These are phyloP conservation scores for Sceliomorpha sp. DNA, from an alignment of 2,888 invertebrate species.

Conservation along the genomic window DNA sequence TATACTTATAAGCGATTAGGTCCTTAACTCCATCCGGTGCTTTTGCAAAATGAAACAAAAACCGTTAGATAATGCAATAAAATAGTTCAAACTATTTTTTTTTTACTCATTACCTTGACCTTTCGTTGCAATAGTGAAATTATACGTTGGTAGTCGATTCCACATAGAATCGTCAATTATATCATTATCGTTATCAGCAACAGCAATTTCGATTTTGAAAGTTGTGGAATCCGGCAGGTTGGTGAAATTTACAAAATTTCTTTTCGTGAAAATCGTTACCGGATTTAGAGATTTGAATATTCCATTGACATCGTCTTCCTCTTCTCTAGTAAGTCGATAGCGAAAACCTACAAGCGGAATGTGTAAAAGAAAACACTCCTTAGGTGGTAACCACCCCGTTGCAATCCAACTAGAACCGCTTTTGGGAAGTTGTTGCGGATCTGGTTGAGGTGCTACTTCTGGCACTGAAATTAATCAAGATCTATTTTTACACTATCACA, in stretches of 20 bases:
- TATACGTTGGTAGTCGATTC: slow-evolving; percentile 24
- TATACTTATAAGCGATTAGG: too few species aligned
- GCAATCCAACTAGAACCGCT: slow-evolving; percentile 49
- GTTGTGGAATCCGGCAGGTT: slow-evolving; percentile 26
- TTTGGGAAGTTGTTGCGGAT: slow-evolving; percentile 20
- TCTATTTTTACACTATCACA: too few species aligned
- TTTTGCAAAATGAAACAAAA: too few species aligned
- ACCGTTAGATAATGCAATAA: too few species aligned
- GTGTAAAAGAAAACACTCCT: slow-evolving; percentile 37
- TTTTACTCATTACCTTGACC: slow-evolving; percentile 38
- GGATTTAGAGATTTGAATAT: background rate
- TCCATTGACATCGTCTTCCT: slow-evolving; percentile 4
- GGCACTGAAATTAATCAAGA: slow-evolving; percentile 35
- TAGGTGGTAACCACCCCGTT: slow-evolving; percentile 52
- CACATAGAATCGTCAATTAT: slow-evolving; percentile 21
- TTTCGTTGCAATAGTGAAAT: slow-evolving; percentile 40
- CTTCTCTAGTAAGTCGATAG: slow-evolving; percentile 29
- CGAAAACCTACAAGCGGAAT: slow-evolving; percentile 56
- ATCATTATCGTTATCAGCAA: slow-evolving; percentile 36
- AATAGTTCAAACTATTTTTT: too few species aligned
- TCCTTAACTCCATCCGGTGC: too few species aligned
- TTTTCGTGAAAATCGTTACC: slow-evolving; percentile 21
- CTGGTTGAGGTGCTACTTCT: slow-evolving; percentile 29
- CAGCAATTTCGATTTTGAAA: slow-evolving; percentile 42
- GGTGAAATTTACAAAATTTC: slow-evolving; percentile 45